Conservation (phyloP, 1,140 invertebrate species). For the Pachypeltis micranthus region DNA sequence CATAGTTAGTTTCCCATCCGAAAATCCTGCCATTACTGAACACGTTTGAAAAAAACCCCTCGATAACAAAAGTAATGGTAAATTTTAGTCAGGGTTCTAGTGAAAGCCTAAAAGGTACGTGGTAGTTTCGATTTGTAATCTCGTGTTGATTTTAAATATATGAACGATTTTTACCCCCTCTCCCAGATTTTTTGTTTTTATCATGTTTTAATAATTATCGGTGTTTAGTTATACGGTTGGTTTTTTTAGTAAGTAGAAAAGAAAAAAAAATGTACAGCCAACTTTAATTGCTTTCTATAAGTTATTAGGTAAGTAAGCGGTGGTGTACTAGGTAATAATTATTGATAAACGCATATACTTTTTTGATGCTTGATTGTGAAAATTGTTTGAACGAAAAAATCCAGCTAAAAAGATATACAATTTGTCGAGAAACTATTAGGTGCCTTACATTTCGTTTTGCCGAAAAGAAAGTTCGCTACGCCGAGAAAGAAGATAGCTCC, state of each 20-base stretch:
- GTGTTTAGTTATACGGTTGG: slow-evolving; percentile 6
- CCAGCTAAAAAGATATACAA: too few species aligned
- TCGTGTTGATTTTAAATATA: slow-evolving; percentile 4
- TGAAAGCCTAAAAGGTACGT: slow-evolving; percentile 22
- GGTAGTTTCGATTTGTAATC: slow-evolving; percentile 18
- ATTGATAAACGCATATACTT: neutral
- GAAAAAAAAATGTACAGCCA: slow-evolving; percentile 4
- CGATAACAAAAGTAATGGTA: slow-evolving; percentile 6
- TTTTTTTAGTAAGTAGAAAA: neutral
- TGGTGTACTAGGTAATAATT: slow-evolving; percentile 4
- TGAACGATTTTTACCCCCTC: slow-evolving; percentile 1
- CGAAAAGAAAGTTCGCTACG: too few species aligned
- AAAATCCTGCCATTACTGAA: slow-evolving; percentile 15
- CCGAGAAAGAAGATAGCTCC: too few species aligned
- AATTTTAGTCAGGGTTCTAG: slow-evolving; percentile 23
- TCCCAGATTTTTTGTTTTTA: too few species aligned
- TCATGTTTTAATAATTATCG: neutral
- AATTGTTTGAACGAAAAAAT: too few species aligned
- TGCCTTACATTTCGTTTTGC: too few species aligned
- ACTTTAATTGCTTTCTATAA: slow-evolving; percentile 6
- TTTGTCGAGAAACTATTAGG: too few species aligned
- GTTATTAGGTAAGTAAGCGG: slow-evolving; percentile 2
- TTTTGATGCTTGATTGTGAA: neutral
- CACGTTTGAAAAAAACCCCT: slow-evolving; percentile 9
- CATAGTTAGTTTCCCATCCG: slow-evolving; percentile 12